Conservation (phyloP, 2,113 vertebrate species). For the Haplochromis vanheusdeni region DNA sequence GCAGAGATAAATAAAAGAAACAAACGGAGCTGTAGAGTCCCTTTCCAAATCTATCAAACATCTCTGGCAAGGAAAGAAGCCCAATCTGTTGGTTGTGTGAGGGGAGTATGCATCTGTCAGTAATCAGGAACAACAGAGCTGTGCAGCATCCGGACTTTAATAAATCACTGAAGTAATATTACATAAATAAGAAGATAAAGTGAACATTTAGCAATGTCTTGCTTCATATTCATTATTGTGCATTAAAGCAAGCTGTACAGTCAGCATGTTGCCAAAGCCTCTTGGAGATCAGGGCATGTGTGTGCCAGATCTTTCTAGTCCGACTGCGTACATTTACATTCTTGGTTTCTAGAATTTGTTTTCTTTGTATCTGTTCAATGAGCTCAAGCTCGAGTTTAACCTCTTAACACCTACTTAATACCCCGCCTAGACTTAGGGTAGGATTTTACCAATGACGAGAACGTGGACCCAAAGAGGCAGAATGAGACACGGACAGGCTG, state of each 20-base stretch:
- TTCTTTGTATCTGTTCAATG: neutral
- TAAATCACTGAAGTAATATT: neutral
- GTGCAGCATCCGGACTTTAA: neutral
- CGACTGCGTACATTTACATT: neutral
- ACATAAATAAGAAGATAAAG: neutral
- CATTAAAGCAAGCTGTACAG: neutral
- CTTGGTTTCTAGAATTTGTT: neutral
- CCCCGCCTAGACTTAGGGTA: neutral
- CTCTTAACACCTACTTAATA: neutral
- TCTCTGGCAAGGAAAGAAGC: neutral
- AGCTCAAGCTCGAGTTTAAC: neutral
- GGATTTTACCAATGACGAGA: accelerated
- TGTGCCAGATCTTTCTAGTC: neutral
- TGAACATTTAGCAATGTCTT: neutral
- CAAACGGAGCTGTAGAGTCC: neutral
- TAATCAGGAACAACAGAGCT: neutral
- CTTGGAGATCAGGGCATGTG: neutral
- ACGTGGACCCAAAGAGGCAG: neutral
- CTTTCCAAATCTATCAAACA: conserved; percentile 5
- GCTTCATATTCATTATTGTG: neutral
- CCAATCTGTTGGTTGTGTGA: conserved; percentile 19
- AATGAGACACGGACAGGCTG: accelerated
- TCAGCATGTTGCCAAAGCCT: neutral
- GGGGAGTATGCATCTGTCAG: conserved; percentile 19
- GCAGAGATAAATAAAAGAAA: neutral